Evolutionary conservation across 2,888 invertebrate genomes (phyloP).

Genomic region (Byasa hedistus): DNA sequence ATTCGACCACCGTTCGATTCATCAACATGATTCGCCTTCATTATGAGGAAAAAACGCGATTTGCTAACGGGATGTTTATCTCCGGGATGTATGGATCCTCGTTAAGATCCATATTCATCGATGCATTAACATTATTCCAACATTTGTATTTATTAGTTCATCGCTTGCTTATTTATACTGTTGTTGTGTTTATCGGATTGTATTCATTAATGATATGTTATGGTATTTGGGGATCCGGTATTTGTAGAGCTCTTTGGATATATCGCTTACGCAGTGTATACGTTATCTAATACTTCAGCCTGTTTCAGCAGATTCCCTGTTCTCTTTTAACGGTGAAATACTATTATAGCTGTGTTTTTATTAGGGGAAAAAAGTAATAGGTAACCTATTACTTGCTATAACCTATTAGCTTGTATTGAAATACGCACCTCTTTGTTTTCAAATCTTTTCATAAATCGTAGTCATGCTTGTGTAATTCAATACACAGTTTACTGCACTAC

Average conservation of each 20-base stretch:
- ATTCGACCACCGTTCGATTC: slow-evolving; percentile 33
- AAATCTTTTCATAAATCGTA: too few relatives aligned
- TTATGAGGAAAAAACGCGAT: slow-evolving; percentile 43
- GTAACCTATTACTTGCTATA: too few relatives aligned
- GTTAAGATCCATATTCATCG: slow-evolving; percentile 23
- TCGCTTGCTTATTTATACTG: slow-evolving; percentile 16
- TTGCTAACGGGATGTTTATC: slow-evolving; percentile 36
- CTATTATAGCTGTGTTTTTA: too few relatives aligned
- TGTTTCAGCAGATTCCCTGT: slow-evolving; percentile 1
- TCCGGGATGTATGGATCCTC: slow-evolving; percentile 16
- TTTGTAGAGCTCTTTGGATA: background rate
- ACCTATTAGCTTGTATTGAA: too few relatives aligned
- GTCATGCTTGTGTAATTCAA: too few relatives aligned
- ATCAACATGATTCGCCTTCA: slow-evolving; percentile 41
- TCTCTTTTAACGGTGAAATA: background rate
- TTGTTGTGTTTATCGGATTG: slow-evolving; percentile 24
- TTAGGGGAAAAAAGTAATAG: too few relatives aligned
- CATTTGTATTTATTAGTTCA: slow-evolving; percentile 29
- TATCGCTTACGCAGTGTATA: slow-evolving; percentile 6
- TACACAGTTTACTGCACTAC: too few relatives aligned
- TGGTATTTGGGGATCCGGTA: background rate
- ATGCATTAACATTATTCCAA: slow-evolving; percentile 25
- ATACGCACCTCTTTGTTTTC: too few relatives aligned
- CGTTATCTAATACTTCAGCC: background rate
- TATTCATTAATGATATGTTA: slow-evolving; percentile 26